Evolutionary conservation across 2,113 vertebrate genomes (phyloP), one percentile per base, ranked within the genome.

Genomic region (Platysternon megacephalum): DNA sequence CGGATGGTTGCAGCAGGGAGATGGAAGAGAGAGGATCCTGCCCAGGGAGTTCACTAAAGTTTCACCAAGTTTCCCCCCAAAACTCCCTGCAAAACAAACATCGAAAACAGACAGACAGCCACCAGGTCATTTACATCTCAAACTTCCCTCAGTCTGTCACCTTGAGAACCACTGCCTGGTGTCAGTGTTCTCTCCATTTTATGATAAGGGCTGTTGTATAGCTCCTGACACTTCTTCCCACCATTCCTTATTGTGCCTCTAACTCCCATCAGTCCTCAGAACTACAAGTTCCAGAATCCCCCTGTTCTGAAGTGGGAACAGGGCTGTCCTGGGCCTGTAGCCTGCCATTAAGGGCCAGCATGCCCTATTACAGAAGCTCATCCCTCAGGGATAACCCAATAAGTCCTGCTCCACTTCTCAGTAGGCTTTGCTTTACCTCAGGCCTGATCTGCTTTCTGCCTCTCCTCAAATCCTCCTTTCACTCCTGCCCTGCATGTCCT

Each of bases 91-190:
- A 35, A 8, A 65, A 32, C 44, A 78, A 56, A 65, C 0, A 2
- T 58, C 81, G 2, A 0, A 5, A 16, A 17, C 16, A 1, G 52
- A 16, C 44, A 14, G 58, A 51, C 10, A 39, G 2, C 48, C 28
- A 29, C 7, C 13, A 65, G 61, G 61, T 65, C 61, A 35, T 12
- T 65, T 0, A 35, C 0, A 0, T 8, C 42, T 5, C 8, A 3
- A 28, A 10, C 55, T 42, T 22, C 21, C 21, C n/a, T 51, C 1
- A 2, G n/a, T 21, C 17, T 2, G 0, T 11, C 56, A 12, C 26
- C 56, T 32, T 61, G 58, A 61, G 29, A 61, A 13, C 58, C 58
- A 61, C 58, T 61, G 58, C 29, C 58, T 61, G 29, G 58, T 14
- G 58, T 61, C 28, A 32, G 58, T 29, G 29, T 32, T 32, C 29